Evolutionary conservation across 2,888 invertebrate genomes (phyloP), one percentile per base, ranked within the genome.

Genomic region (Hirtodrosophila confusa): DNA sequence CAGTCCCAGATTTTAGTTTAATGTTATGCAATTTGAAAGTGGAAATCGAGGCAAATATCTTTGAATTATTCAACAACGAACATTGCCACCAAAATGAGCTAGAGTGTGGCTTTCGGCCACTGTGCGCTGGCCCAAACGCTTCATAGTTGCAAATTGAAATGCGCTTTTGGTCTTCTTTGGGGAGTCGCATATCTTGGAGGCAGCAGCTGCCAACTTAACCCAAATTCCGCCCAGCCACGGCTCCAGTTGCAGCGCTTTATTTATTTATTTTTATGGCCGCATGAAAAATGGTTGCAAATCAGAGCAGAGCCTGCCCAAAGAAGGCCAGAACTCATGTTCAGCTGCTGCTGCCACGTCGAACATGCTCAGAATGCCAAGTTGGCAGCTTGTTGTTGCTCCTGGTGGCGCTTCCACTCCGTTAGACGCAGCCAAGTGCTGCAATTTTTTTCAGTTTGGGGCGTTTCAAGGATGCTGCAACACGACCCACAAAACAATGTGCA

Each of bases 211-310:
- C 82, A 85, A 75, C 82, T 87, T 87, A 87, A 87, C 79, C 79
- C 86, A 85, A 74, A 83, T 84, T 68, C 53, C 45, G 27, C 8
- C 29, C 33, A 27, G 6, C 4, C 27, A 31, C 31, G 9, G 36
- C 67, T 48, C 17, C 33, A n/a, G 11, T 41, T 51, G 7, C 17
- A 11, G 49, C 62, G 47, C 53, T 71, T 87, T 74, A 78, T 76
- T 85, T 87, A 83, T 87, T 82, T 85, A 87, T 75, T 68, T 73
- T 87, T 65, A 64, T 66, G 62, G 75, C 67, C 85, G 69, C 78
- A 80, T 85, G 78, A 85, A 72, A 82, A 87, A 86, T 87, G 70
- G 87, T 82, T 82, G 49, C 71, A 78, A 85, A 73, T 82, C 86
- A 83, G 57, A 49, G 54, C 50, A 47, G 12, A 37, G n/a, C 23